A percentile compares a stretch with the other conserved stretches of the same genome.
phyloP scores from a whole-genome alignment of 2,888 invertebrate species.

The Cheilosia vulpina region DNA sequence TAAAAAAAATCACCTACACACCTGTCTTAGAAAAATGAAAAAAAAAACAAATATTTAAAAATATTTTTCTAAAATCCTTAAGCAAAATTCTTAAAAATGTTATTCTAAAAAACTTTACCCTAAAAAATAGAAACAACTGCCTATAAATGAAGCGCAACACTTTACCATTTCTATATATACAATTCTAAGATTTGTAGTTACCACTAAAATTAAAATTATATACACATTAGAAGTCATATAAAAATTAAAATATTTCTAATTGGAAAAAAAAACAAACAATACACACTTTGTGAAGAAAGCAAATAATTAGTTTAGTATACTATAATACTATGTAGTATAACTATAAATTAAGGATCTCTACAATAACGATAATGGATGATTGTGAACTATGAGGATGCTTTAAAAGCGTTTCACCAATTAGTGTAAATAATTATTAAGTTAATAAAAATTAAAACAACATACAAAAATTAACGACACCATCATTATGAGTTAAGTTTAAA shows the following conservation, averaged over 20 bases:
- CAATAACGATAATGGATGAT: conserved; percentile 32
- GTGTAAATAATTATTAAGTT: conserved; percentile 52
- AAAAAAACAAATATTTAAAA: conserved; percentile 31
- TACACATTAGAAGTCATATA: conserved; percentile 55
- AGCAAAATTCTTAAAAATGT: conserved; percentile 28
- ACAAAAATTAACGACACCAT: conserved; percentile 37
- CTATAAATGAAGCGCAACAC: conserved; percentile 73
- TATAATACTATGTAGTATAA: conserved; percentile 36
- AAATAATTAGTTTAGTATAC: conserved; percentile 58
- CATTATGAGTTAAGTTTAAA: conserved; percentile 48
- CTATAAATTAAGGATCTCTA: conserved; percentile 40
- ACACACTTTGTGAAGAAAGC: conserved; percentile 48
- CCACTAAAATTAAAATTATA: conserved; percentile 65
- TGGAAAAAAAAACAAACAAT: conserved; percentile 14
- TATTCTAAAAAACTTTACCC: conserved; percentile 17
- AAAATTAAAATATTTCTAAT: conserved; percentile 30
- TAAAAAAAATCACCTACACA: conserved; percentile 15
- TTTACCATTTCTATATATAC: conserved; percentile 70
- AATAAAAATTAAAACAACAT: conserved; percentile 20
- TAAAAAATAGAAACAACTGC: conserved; percentile 60
- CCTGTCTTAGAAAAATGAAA: conserved; percentile 35
- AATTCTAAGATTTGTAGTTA: conserved; percentile 55
- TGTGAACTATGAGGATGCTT: conserved; percentile 40
- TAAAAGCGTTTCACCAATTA: conserved; percentile 49
- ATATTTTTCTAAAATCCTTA: conserved; percentile 65